phyloP scores from a whole-genome alignment of 1,140 invertebrate species.

The Euura lappo region DNA sequence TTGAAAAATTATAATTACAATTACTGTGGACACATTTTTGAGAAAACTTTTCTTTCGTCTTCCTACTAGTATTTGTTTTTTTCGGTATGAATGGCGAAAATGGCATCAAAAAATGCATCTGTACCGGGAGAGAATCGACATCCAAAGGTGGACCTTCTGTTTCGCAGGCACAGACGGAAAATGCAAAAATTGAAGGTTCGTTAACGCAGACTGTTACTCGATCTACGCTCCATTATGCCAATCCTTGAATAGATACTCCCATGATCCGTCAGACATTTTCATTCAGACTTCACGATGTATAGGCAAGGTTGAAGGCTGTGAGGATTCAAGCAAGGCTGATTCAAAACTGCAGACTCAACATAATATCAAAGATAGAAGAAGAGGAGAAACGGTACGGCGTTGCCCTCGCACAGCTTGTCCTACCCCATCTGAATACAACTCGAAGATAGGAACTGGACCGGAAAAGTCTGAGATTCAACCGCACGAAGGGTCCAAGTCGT shows the following conservation, averaged over 20 bases:
- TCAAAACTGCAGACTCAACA: neutral
- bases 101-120: neutral
- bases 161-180: neutral
- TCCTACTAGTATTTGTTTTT: neutral
- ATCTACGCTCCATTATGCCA: too few relatives aligned
- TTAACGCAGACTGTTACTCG: neutral
- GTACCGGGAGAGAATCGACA: neutral
- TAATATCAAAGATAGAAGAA: neutral
- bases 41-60: too few relatives aligned
- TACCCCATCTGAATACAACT: neutral
- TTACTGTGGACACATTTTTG: too few relatives aligned
- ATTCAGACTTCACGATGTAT: neutral
- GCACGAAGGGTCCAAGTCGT: neutral
- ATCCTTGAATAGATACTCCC: too few relatives aligned
- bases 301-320: neutral
- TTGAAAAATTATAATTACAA: too few relatives aligned
- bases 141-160: neutral
- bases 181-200: constrained; percentile 2
- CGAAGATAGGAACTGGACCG: neutral
- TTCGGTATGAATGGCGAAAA: neutral
- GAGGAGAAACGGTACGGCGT: neutral
- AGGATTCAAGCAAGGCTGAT: neutral
- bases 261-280: neutral
- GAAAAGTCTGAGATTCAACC: neutral
- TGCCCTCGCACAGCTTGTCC: neutral